These are phyloP conservation scores for Plebejus anna DNA, from an alignment of 2,888 invertebrate genomes.

Conservation along the genomic window DNA sequence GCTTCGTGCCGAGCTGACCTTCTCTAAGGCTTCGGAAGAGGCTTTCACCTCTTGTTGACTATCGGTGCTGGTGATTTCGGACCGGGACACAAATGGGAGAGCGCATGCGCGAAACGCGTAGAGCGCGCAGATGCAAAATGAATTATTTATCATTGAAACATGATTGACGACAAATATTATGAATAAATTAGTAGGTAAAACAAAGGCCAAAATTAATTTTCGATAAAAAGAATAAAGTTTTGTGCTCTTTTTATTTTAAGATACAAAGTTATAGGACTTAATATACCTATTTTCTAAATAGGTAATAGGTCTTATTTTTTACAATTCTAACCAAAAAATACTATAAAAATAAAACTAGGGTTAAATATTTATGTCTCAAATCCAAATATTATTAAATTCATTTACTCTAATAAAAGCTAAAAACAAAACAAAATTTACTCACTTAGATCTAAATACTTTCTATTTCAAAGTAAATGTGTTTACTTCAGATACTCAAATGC, in stretches of 20 bases:
- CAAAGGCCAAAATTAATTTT: too few species aligned
- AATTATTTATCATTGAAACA: constrained; percentile 1
- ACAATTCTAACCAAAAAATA: too few species aligned
- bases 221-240: too few species aligned
- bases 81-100: background rate
- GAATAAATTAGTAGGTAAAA: too few species aligned
- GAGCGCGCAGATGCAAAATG: background rate
- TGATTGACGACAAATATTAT: too few species aligned
- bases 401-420: background rate
- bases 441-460: background rate
- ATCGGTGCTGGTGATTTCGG: constrained; percentile 9
- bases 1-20: constrained; percentile 28
- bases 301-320: too few species aligned
- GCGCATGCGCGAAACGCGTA: constrained; percentile 13
- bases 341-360: too few species aligned
- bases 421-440: background rate
- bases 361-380: too few species aligned
- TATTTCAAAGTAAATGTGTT: background rate
- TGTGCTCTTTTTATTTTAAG: too few species aligned
- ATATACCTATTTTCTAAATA: too few species aligned
- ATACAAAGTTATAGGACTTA: too few species aligned
- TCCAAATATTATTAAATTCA: too few species aligned
- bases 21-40: constrained; percentile 17
- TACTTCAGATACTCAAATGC: background rate
- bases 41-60: constrained; percentile 8